Conservation (phyloP, 2,888 invertebrate genomes). For the Drosophila fulvimacula region DNA sequence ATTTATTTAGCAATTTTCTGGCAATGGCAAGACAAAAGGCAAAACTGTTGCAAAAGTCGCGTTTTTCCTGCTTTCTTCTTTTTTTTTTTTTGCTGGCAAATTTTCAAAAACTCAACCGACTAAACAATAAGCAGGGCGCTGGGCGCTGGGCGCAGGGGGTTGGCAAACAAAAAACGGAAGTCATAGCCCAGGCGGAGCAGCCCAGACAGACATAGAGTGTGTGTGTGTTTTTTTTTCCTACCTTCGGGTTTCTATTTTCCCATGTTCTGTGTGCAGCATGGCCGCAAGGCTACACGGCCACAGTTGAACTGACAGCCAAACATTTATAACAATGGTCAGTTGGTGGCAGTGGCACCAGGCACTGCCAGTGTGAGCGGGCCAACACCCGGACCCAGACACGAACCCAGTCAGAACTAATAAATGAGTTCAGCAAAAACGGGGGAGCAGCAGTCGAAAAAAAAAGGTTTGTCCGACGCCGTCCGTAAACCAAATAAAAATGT, state of each 20-base stretch:
- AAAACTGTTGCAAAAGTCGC: conserved; percentile 51
- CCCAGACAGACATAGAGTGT: conserved; percentile 30
- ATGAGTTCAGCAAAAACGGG: conserved; percentile 63
- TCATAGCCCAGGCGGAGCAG: conserved; percentile 50
- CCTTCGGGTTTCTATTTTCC: conserved; percentile 19
- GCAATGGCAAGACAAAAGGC: conserved; percentile 44
- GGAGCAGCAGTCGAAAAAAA: conserved; percentile 40
- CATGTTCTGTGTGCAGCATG: conserved; percentile 32
- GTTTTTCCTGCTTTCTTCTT: too few species aligned
- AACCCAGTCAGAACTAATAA: conserved; percentile 72
- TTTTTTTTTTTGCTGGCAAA: conserved; percentile 52
- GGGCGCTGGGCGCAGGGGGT: not conserved
- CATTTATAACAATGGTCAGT: conserved; percentile 71
- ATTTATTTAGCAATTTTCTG: conserved; percentile 77
- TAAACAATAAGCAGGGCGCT: conserved; percentile 55
- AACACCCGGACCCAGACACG: conserved; percentile 14
- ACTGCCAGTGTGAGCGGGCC: conserved; percentile 8
- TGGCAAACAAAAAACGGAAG: conserved; percentile 44
- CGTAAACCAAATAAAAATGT: conserved; percentile 57
- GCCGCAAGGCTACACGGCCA: conserved; percentile 62
- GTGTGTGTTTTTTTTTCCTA: conserved; percentile 9
- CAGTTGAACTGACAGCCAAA: conserved; percentile 69
- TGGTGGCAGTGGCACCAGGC: conserved; percentile 15
- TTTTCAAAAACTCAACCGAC: conserved; percentile 65
- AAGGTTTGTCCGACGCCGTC: conserved; percentile 45